These are phyloP conservation scores for Ochlodes sylvanus DNA, from an alignment of 2,888 invertebrate species.

Conservation along the genomic window DNA sequence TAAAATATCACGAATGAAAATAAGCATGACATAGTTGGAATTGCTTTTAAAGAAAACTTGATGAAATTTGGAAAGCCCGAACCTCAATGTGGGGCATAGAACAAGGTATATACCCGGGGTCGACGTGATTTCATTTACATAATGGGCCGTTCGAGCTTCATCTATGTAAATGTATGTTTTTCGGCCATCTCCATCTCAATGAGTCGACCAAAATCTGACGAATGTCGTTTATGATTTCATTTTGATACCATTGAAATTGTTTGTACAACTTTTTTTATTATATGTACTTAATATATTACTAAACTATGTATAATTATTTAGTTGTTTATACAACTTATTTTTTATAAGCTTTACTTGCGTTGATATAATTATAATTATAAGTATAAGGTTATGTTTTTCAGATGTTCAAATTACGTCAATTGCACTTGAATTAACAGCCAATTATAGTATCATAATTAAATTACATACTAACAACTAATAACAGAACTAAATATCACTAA, in stretches of 20 bases:
- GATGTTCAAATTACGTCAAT: too few species aligned
- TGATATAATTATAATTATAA: too few species aligned
- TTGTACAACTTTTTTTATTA: too few species aligned
- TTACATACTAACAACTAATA: too few species aligned
- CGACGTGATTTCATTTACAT: conserved; percentile 32
- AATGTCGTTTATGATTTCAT: neutral
- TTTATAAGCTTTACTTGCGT: too few species aligned
- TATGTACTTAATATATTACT: too few species aligned
- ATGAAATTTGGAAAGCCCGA: conserved; percentile 4
- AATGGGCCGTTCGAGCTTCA: conserved; percentile 18
- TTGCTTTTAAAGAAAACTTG: conserved; percentile 8
- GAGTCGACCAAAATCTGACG: conserved; percentile 7
- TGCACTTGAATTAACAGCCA: too few species aligned
- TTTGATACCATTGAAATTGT: neutral
- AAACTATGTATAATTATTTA: too few species aligned
- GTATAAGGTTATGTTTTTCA: too few species aligned
- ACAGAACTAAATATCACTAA: too few species aligned
- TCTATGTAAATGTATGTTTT: conserved; percentile 24
- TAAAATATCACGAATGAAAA: neutral
- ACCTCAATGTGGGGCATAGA: conserved; percentile 1
- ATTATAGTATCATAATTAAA: too few species aligned
- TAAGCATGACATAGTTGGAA: neutral
- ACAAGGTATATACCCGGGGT: conserved; percentile 11
- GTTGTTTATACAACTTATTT: too few species aligned
- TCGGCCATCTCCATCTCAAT: conserved; percentile 10